phyloP scores from a whole-genome alignment of 2,888 invertebrate genomes.

The Oxystoma pomonae region DNA sequence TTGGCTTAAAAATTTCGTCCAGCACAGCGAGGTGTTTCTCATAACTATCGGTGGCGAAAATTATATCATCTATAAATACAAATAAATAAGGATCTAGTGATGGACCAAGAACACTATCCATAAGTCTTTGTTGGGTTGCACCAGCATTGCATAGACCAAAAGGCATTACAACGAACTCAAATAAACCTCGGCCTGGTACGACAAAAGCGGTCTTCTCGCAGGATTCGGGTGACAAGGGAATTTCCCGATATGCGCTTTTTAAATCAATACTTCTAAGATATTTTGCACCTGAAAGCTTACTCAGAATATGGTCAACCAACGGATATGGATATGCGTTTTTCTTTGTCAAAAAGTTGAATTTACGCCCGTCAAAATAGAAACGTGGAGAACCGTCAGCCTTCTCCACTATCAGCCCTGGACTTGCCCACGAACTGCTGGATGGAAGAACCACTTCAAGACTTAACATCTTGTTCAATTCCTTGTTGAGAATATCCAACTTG shows the following conservation, averaged over 20 bases:
- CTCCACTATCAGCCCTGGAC: background rate
- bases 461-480: background rate
- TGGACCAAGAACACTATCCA: conserved; percentile 24
- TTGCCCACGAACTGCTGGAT: background rate
- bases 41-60: conserved; percentile 6
- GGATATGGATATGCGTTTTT: too few species aligned
- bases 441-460: background rate
- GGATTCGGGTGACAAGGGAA: conserved; percentile 6
- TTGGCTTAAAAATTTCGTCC: background rate
- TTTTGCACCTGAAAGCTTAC: background rate
- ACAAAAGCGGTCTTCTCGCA: conserved; percentile 9
- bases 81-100: conserved; percentile 12
- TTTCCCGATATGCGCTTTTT: conserved; percentile 12
- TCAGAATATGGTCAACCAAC: background rate
- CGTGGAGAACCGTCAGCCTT: background rate
- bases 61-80: conserved; percentile 25
- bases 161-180: conserved; percentile 21
- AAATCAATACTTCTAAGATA: background rate
- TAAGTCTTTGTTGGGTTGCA: conserved; percentile 27
- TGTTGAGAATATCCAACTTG: background rate
- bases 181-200: background rate
- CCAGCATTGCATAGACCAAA: conserved; percentile 24
- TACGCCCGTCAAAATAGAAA: background rate
- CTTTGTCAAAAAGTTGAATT: conserved; percentile 24
- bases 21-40: conserved; percentile 8